A percentile compares a stretch with the other conserved stretches of the same genome.
Evolutionary conservation across 2,113 vertebrate species (phyloP).

Genomic region (Lophochroa leadbeateri): DNA sequence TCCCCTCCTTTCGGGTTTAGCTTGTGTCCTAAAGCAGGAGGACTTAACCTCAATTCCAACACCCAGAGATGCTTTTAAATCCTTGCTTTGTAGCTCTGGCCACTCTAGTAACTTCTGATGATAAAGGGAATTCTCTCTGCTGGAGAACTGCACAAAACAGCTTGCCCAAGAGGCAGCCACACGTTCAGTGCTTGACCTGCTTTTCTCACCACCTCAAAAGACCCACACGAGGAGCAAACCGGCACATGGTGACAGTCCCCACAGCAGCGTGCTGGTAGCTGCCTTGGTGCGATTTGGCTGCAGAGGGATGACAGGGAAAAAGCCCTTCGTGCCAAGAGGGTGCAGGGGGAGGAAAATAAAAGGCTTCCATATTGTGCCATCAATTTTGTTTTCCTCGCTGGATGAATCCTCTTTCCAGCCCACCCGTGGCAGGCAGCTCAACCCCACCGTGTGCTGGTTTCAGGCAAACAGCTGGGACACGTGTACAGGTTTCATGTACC

Average conservation of each 20-base stretch:
- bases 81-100: conserved; percentile 13
- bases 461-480: not conserved
- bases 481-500: not conserved
- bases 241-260: not conserved
- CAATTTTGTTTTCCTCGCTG: not conserved
- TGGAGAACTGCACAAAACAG: not conserved
- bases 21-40: not conserved
- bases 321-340: accelerated
- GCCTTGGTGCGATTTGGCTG: accelerated
- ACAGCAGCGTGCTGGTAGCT: not conserved
- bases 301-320: accelerated
- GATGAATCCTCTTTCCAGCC: not conserved
- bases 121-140: conserved; percentile 11
- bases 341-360: no score
- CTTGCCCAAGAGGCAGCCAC: not conserved
- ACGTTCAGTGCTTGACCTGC: not conserved
- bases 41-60: conserved; percentile 17
- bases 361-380: not conserved
- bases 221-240: not conserved
- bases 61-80: conserved; percentile 15
- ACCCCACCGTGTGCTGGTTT: not conserved
- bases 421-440: not conserved
- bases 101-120: not conserved
- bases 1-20: not conserved
- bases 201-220: not conserved